These are phyloP conservation scores for Drosophila kanapiae DNA, from an alignment of 1,140 invertebrate species.

Conservation along the genomic window DNA sequence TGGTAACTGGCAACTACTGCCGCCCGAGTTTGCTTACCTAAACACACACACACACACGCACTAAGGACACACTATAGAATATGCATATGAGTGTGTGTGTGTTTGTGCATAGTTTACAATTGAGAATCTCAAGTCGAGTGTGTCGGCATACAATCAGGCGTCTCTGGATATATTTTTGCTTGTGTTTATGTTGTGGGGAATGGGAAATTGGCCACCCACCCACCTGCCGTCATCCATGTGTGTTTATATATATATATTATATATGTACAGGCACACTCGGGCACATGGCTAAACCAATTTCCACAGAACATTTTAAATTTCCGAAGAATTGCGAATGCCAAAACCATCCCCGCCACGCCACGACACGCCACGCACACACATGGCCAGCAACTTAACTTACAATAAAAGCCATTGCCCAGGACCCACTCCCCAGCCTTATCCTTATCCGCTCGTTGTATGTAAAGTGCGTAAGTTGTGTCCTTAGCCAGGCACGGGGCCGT, in stretches of 20 bases:
- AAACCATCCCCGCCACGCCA: slow-evolving; percentile 39
- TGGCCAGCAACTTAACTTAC: slow-evolving; percentile 69
- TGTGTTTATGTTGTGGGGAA: slow-evolving; percentile 35
- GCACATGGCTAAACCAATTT: slow-evolving; percentile 73
- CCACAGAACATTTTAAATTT: slow-evolving; percentile 80
- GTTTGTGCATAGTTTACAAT: slow-evolving; percentile 54
- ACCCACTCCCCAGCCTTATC: not conserved
- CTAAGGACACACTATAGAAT: slow-evolving; percentile 19
- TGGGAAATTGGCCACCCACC: slow-evolving; percentile 44
- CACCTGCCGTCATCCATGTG: slow-evolving; percentile 17
- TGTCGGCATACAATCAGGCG: slow-evolving; percentile 24
- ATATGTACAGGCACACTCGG: not conserved
- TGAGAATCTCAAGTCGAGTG: slow-evolving; percentile 63
- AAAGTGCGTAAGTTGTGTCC: slow-evolving; percentile 71
- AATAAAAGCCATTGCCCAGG: slow-evolving; percentile 73
- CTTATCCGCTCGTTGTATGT: slow-evolving; percentile 29
- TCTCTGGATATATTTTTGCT: slow-evolving; percentile 48
- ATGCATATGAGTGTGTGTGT: slow-evolving; percentile 3
- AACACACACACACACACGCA: slow-evolving; percentile 22
- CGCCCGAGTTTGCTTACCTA: slow-evolving; percentile 56
- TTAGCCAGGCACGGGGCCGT: not conserved
- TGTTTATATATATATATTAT: slow-evolving; percentile 3
- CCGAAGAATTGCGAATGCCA: slow-evolving; percentile 78
- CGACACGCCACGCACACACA: slow-evolving; percentile 13
- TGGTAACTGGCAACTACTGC: slow-evolving; percentile 45